phyloP scores from a whole-genome alignment of 2,888 invertebrate genomes.

The Drosophila rubida region DNA sequence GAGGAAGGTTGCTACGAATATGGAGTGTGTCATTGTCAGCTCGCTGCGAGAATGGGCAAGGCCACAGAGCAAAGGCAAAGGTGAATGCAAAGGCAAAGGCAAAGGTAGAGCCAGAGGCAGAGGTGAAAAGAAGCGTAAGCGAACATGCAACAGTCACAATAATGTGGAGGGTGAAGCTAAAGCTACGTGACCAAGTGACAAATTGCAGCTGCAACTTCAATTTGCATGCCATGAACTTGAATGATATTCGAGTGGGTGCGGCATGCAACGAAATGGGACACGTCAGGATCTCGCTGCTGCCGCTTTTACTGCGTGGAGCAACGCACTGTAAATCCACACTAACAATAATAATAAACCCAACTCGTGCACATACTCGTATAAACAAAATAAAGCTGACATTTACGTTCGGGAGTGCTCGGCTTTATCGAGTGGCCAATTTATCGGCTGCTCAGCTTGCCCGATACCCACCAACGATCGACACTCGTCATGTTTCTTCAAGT shows the following conservation, averaged over 20 bases:
- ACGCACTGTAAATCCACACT: constrained; percentile 56
- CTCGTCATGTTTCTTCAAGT: constrained; percentile 8
- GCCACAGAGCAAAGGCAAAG: constrained; percentile 23
- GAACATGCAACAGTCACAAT: constrained; percentile 14
- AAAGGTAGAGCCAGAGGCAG: too few relatives aligned
- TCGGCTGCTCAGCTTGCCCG: constrained; percentile 2
- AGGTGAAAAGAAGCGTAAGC: constrained; percentile 17
- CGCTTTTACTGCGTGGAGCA: constrained; percentile 45
- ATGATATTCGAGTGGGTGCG: constrained; percentile 52
- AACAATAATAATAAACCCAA: constrained; percentile 6
- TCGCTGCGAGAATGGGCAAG: constrained; percentile 22
- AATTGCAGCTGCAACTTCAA: constrained; percentile 68
- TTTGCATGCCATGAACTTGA: constrained; percentile 72
- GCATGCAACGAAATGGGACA: constrained; percentile 25
- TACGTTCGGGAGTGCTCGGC: constrained; percentile 35
- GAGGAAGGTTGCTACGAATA: neutral
- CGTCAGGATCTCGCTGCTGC: constrained; percentile 25
- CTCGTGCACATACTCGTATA: constrained; percentile 7
- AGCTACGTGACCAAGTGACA: constrained; percentile 78
- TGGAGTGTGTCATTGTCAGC: constrained; percentile 41
- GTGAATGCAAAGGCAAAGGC: constrained; percentile 17
- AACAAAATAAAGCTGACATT: constrained; percentile 44
- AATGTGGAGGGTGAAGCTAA: constrained; percentile 12
- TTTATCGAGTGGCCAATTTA: constrained; percentile 47
- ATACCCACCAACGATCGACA: constrained; percentile 17